These are phyloP conservation scores for Scomberomorus guttatus DNA, from an alignment of 2,797 vertebrate genomes.

Conservation along the genomic window DNA sequence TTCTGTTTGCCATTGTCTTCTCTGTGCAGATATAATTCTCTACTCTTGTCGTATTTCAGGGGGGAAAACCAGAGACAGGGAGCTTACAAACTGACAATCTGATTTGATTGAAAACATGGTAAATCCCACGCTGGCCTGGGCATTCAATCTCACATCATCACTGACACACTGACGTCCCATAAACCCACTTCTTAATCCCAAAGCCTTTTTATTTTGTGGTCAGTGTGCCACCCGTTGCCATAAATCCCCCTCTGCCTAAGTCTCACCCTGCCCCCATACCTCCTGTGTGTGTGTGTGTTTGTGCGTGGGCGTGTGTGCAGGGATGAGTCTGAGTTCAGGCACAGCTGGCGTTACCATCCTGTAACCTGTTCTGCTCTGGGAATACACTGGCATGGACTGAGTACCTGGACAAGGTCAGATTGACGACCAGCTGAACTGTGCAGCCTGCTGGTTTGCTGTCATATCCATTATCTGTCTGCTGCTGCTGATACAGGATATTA, in stretches of 20 bases:
- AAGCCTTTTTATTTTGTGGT: conserved; percentile 81
- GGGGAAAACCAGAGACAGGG: conserved; percentile 28
- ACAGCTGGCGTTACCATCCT: conserved; percentile 67
- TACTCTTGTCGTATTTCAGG: conserved; percentile 43
- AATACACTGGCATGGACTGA: conserved; percentile 19
- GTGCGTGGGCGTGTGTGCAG: conserved; percentile 5
- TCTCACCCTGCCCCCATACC: conserved; percentile 59
- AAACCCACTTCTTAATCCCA: conserved; percentile 88
- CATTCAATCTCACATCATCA: conserved; percentile 77
- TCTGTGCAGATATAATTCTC: conserved; percentile 44
- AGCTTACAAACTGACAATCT: conserved; percentile 79
- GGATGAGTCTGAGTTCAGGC: conserved; percentile 54
- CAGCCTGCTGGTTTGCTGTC: conserved; percentile 23
- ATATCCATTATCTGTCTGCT: background rate
- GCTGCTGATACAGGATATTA: conserved; percentile 26
- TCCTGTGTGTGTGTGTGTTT: background rate
- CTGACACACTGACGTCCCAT: conserved; percentile 74
- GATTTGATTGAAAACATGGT: conserved; percentile 84
- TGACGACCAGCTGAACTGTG: background rate
- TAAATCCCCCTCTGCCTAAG: conserved; percentile 74
- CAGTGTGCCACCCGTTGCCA: conserved; percentile 71
- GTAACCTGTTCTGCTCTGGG: conserved; percentile 55
- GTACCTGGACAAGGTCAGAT: conserved; percentile 57
- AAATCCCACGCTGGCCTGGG: conserved; percentile 80
- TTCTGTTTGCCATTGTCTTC: conserved; percentile 43